Percentiles rank a stretch among this genome's conserved stretches.
phyloP scores from a whole-genome alignment of 2,113 vertebrate genomes.

The Cyrtonyx montezumae region DNA sequence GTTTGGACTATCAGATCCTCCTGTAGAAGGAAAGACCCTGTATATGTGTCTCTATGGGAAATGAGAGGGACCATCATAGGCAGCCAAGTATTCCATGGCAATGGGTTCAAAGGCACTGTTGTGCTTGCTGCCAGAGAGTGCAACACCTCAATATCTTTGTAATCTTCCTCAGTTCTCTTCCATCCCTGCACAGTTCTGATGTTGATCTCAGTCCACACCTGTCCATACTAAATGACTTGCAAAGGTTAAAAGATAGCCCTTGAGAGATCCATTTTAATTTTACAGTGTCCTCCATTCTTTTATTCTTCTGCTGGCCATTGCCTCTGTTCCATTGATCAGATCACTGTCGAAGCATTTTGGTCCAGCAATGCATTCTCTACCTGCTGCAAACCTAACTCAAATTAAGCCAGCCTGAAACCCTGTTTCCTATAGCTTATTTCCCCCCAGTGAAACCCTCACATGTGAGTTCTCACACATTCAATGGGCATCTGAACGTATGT shows the following conservation, averaged over 20 bases:
- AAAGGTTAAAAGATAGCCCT: not conserved
- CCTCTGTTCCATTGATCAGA: not conserved
- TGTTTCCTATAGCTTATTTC: not conserved
- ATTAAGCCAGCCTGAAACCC: not conserved
- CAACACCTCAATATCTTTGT: not conserved
- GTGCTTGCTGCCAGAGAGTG: not conserved
- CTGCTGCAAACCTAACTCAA: not conserved
- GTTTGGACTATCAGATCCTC: not conserved
- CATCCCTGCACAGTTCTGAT: not conserved
- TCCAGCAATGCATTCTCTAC: not conserved
- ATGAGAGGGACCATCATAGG: not conserved
- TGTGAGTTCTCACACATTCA: not conserved
- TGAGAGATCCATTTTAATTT: not conserved
- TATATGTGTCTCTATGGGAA: not conserved
- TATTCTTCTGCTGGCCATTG: not conserved
- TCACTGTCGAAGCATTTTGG: no score
- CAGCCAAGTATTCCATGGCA: not conserved
- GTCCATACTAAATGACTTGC: not conserved
- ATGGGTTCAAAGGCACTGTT: not conserved
- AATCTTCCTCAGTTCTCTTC: not conserved
- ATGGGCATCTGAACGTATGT: not conserved
- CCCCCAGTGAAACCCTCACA: not conserved
- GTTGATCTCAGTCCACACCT: not conserved
- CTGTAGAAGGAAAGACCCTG: not conserved
- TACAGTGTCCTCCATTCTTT: not conserved